Conservation (phyloP, 2,113 vertebrate species). For the Nymphicus hollandicus region DNA sequence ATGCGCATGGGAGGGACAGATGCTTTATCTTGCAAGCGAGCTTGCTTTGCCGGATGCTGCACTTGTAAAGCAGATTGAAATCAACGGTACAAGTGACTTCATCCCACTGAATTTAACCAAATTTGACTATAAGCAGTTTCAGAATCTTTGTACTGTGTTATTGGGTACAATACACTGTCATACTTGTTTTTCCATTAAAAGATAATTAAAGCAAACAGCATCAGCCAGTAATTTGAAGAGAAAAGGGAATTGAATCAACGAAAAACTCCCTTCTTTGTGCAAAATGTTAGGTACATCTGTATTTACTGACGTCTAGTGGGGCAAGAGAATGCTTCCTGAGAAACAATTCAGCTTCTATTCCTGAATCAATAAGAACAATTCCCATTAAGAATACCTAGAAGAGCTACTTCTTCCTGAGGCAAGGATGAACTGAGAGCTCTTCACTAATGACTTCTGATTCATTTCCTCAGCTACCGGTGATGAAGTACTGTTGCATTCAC, state of each 20-base stretch:
- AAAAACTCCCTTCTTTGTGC: not conserved
- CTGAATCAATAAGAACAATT: not conserved
- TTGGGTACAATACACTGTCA: not conserved
- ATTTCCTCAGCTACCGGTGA: not conserved
- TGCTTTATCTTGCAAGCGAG: not conserved
- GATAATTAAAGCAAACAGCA: not conserved
- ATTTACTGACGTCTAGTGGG: not conserved
- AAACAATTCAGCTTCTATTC: not conserved
- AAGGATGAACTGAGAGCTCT: conserved; percentile 12
- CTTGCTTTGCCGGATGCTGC: fast-evolving
- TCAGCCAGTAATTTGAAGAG: not conserved
- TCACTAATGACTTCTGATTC: not conserved
- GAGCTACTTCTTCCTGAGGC: not conserved
- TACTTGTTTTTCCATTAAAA: not conserved
- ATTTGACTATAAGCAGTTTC: not conserved
- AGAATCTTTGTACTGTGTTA: not conserved
- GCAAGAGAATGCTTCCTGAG: not conserved
- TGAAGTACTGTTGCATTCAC: not conserved
- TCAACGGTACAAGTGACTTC: not conserved
- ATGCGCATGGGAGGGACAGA: fast-evolving
- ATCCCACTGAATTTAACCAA: not conserved
- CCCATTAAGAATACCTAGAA: not conserved
- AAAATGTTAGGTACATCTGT: not conserved
- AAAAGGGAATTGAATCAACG: not conserved
- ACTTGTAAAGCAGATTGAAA: not conserved